Conservation (phyloP, 2,888 invertebrate species). For the Poecilus cupreus region DNA sequence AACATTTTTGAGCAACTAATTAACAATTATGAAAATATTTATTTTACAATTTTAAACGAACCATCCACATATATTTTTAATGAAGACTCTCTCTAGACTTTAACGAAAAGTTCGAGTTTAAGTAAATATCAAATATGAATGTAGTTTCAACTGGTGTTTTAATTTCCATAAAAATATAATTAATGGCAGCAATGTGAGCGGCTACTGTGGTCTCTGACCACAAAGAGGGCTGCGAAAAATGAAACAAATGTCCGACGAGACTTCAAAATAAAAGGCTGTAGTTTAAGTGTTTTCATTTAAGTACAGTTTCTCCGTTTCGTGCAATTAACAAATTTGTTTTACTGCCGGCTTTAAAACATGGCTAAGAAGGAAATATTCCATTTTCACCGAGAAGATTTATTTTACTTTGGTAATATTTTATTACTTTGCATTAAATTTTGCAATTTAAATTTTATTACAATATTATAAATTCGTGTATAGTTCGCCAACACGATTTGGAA, state of each 20-base stretch:
- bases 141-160: constrained; percentile 40
- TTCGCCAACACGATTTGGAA: no score
- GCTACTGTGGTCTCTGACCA: not conserved
- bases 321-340: constrained; percentile 36
- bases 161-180: constrained; percentile 42
- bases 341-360: constrained; percentile 12
- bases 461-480: no score
- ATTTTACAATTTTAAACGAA: constrained; percentile 6
- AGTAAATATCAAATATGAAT: constrained; percentile 27
- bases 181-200: constrained; percentile 6
- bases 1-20: not conserved
- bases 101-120: not conserved
- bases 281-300: not conserved
- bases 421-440: no score
- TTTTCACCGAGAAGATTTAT: no score
- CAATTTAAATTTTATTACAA: no score
- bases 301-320: not conserved
- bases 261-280: constrained; percentile 8
- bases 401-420: no score
- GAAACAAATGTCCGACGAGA: constrained; percentile 3
- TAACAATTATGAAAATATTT: constrained; percentile 26
- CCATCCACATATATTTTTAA: not conserved
- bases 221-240: constrained; percentile 22
- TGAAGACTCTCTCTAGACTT: not conserved
- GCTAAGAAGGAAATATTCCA: no score